Conservation (phyloP, 1,140 invertebrate species). For the Tetraneura akinire region DNA sequence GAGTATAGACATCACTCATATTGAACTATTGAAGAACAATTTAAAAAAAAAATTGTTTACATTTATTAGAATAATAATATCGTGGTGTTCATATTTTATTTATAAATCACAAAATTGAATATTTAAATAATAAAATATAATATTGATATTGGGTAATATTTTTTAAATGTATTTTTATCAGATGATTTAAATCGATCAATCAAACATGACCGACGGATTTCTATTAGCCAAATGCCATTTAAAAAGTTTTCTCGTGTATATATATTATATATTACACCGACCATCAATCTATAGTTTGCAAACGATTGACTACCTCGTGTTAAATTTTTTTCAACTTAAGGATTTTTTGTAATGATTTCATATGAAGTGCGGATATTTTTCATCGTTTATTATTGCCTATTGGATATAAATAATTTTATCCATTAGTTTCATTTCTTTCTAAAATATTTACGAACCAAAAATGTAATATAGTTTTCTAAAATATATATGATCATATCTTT, state of each 20-base stretch:
- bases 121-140: background rate
- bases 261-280: conserved; percentile 3
- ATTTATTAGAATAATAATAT: too few relatives aligned
- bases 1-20: too few relatives aligned
- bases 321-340: conserved; percentile 6
- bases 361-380: background rate
- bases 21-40: too few relatives aligned
- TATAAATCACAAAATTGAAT: background rate
- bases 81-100: too few relatives aligned
- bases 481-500: too few relatives aligned
- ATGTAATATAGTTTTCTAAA: too few relatives aligned
- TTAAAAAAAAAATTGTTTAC: too few relatives aligned
- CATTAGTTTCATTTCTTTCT: too few relatives aligned
- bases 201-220: conserved; percentile 8
- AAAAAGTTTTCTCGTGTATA: background rate
- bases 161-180: background rate
- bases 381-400: too few relatives aligned
- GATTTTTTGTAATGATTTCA: background rate
- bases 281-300: conserved; percentile 29
- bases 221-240: background rate
- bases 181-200: conserved; percentile 6
- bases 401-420: too few relatives aligned
- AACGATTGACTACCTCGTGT: background rate
- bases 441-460: too few relatives aligned
- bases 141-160: too few relatives aligned